Base-by-base conservation (phyloP, 2,888 invertebrate species). In the Aleiodes leptofemur region DNA sequence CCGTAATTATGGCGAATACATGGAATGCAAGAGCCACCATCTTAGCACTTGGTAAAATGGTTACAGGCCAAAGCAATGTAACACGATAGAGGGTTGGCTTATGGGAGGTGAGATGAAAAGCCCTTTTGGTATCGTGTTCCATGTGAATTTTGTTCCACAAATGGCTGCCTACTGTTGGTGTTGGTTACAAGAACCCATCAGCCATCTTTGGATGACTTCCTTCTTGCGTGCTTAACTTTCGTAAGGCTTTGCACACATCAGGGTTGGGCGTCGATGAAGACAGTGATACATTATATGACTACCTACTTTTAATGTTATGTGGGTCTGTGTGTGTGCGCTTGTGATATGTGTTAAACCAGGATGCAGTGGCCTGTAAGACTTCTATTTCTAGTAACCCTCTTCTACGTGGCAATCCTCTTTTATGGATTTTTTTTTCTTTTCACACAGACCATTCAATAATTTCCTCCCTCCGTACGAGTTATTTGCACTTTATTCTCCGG, bases 51-150 rank as follows among this genome's bases (percentile, higher is more conserved):
- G 79, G 76, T 75, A 72, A 69, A 73, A 78, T 53, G 55, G 61
- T 72, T 75, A 75, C 57, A 51, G 69, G 51, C 82, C 81, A 74
- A 78, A 78, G 76, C 78, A 77, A 77, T 79, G 88, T 88, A 88
- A 88, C 84, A 86, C 88, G 88, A 88, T 88, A 86, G 88, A 88
- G 88, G 88, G 88, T 88, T 88, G 87, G 86, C 87, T 87, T 85
- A 87, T 85, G 74, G 70, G 74, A 34, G 74, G 68, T 82, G 84
- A 86, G 87, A 88, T 88, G 85, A 86, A 87, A 87, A 88, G 85
- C 87, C 85, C 83, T 68, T 48, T 51, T 68, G 50, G 82, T 85
- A 87, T 88, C 88, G 86, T 84, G 85, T 88, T 87, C 84, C 87
- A 84, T 83, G 81, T 84, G 83, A 84, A 83, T 84, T 59, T 68